Evolutionary conservation across 2,797 vertebrate genomes (phyloP), one percentile per base, ranked within the genome.

Genomic region (Anguilla pacifica): DNA sequence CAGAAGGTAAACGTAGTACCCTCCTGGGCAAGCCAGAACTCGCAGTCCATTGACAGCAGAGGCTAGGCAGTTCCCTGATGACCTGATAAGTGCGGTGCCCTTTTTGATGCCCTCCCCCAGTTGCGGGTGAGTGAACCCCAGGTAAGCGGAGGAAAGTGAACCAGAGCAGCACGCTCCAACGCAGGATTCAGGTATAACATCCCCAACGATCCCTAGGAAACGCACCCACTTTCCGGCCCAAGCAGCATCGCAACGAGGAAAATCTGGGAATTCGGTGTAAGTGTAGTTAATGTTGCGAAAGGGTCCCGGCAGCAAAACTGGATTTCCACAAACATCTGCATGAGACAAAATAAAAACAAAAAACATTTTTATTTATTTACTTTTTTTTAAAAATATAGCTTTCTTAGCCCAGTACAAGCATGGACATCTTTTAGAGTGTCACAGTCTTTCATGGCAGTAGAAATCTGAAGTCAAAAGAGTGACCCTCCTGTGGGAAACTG

Each of bases 161-260:
- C 92, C 92, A 10, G 91, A 92, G 1, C 0, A 0, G 39, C 2
- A 0, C 0, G 0, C 0, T 17, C 0, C 0, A 0, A 35, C 0
- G 49, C 91, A 93, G 3, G 0, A 0, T 46, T 0, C 0, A 2
- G 49, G 0, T 4, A 93, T 25, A 88, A 61, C 86, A 87, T 94
- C 92, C 55, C 94, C 94, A 39, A 91, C 91, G 6, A 92, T 91
- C 9, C 94, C 94, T 2, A 70, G 88, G 88, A 93, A 93, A 72
- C 93, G 92, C 59, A 86, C 83, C 94, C 94, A 94, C 0, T 15
- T 9, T 1, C 31, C 19, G 0, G 59, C 0, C 3, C 92, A 85
- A 0, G 0, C 0, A 0, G 0, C 0, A 1, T 94, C 94, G 9
- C 74, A 11, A 0, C 79, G 55, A 2, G 92, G 86, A 61, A 2